Conservation (phyloP, 2,797 vertebrate species). For the Argya squamiceps region DNA sequence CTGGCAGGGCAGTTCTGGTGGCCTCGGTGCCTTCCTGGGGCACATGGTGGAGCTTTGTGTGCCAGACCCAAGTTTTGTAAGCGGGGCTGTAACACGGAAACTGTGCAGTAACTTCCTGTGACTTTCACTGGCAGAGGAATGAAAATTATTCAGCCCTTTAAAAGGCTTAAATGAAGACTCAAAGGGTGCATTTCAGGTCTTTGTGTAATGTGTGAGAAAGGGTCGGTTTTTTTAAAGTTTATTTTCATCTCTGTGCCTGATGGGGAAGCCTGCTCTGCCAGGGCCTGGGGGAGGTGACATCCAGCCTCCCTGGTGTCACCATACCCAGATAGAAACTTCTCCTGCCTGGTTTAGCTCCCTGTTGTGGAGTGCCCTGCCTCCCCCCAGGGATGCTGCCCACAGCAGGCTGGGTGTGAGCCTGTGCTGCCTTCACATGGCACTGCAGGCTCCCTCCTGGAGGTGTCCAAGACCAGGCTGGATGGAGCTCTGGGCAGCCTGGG, state of each 20-base stretch:
- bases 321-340: neutral
- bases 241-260: accelerated
- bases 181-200: neutral
- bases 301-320: neutral
- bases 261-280: neutral
- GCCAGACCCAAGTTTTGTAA: neutral
- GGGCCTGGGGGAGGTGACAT: neutral
- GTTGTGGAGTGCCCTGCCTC: neutral
- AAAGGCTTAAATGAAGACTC: neutral
- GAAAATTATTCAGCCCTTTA: neutral
- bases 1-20: neutral
- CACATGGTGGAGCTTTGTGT: accelerated
- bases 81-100: neutral
- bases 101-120: neutral
- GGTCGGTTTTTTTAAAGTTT: neutral
- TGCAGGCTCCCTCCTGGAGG: neutral
- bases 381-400: accelerated
- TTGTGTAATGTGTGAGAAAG: neutral
- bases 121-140: neutral
- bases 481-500: neutral
- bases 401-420: accelerated
- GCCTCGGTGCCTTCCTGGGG: neutral
- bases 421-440: accelerated
- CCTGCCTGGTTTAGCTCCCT: accelerated
- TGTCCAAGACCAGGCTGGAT: neutral